A percentile compares a stretch with the other conserved stretches of the same genome.
These are phyloP conservation scores for Mirza zaza DNA, from an alignment of 2,113 vertebrate species.

Conservation along the genomic window DNA sequence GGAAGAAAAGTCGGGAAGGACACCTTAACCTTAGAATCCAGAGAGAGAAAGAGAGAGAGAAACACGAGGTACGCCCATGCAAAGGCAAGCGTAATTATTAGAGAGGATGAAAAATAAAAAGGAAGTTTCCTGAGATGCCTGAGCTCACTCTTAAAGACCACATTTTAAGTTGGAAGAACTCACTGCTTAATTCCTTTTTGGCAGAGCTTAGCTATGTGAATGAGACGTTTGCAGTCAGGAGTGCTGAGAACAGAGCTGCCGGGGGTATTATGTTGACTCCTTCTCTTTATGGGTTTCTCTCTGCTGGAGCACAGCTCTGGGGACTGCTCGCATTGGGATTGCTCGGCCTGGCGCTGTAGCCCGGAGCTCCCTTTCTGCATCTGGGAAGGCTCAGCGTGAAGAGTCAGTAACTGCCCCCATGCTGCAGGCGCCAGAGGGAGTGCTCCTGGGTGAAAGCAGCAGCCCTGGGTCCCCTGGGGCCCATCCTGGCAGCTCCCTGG, in stretches of 20 bases:
- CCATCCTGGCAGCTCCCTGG: neutral
- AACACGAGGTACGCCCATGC: accelerated
- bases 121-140: neutral
- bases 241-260: neutral
- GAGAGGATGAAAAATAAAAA: neutral
- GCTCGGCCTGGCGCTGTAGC: neutral
- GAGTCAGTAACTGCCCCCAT: accelerated
- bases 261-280: neutral
- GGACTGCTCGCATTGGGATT: neutral
- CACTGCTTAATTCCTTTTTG: neutral
- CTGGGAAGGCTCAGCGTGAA: neutral
- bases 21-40: neutral
- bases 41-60: neutral
- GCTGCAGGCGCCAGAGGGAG: neutral
- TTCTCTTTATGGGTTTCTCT: neutral
- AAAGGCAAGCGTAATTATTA: neutral
- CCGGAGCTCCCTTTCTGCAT: too few species aligned
- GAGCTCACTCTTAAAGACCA: neutral
- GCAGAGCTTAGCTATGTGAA: neutral
- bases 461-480: neutral
- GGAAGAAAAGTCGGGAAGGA: neutral
- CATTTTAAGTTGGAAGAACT: neutral
- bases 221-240: neutral
- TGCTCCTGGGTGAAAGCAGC: neutral
- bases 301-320: neutral